phyloP scores from a whole-genome alignment of 2,113 vertebrate genomes.

The Panurus biarmicus region DNA sequence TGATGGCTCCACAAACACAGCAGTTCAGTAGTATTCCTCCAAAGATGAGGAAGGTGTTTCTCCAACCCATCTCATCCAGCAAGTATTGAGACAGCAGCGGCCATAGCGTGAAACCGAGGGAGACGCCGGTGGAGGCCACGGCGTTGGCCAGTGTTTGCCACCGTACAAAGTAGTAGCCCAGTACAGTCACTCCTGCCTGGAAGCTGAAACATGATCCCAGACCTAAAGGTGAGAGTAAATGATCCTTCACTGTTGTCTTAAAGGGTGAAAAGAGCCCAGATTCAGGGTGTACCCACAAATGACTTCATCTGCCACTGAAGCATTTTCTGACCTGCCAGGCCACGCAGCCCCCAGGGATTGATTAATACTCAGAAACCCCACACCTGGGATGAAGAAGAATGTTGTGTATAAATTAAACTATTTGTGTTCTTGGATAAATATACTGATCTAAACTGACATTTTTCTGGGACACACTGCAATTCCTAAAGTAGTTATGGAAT shows the following conservation, averaged over 20 bases:
- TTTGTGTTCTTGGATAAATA: background rate
- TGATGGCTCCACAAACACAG: conserved; percentile 86
- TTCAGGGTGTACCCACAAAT: background rate
- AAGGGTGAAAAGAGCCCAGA: background rate
- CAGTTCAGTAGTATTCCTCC: conserved; percentile 86
- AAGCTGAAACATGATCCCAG: conserved; percentile 91
- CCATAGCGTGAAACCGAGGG: conserved; percentile 82
- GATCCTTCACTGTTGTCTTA: background rate
- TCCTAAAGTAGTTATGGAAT: background rate
- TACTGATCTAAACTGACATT: background rate
- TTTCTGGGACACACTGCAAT: background rate
- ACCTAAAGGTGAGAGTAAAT: conserved; percentile 65
- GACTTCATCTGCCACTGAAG: background rate
- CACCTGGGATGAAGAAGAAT: background rate
- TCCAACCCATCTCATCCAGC: conserved; percentile 84
- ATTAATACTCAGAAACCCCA: background rate
- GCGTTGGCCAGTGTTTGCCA: conserved; percentile 82
- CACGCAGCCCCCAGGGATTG: background rate
- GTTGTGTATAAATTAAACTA: background rate
- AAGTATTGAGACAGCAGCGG: conserved; percentile 82
- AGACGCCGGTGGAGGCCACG: conserved; percentile 82
- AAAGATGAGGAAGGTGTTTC: conserved; percentile 87
- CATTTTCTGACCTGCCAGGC: background rate
- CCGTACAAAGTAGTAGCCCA: conserved; percentile 86
- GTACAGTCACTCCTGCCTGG: conserved; percentile 82